These are phyloP conservation scores for Syngnathus acus DNA, from an alignment of 2,797 vertebrate species.

Conservation along the genomic window DNA sequence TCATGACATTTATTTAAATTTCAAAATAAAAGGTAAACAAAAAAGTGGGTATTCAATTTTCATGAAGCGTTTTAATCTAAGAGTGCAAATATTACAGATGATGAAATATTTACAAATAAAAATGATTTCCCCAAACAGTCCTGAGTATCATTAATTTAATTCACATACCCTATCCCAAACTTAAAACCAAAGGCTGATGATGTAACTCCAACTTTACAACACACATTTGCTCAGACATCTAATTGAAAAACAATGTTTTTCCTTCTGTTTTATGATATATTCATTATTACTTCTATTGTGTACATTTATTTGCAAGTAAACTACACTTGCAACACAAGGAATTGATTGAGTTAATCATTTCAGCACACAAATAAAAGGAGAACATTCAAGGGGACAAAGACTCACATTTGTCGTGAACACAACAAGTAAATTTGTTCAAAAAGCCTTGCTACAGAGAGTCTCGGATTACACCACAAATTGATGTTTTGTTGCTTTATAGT, in stretches of 20 bases:
- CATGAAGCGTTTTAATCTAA: background rate
- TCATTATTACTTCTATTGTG: background rate
- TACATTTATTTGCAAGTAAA: background rate
- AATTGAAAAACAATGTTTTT: background rate
- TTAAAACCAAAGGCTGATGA: conserved; percentile 32
- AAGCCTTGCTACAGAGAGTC: conserved; percentile 42
- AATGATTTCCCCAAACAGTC: background rate
- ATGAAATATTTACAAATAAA: conserved; percentile 12
- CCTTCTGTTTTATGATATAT: background rate
- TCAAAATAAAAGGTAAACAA: background rate
- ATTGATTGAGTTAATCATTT: background rate
- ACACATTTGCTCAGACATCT: background rate
- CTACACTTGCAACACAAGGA: background rate
- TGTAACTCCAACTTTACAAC: conserved; percentile 20
- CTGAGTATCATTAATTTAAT: conserved; percentile 18
- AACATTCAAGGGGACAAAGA: conserved; percentile 9
- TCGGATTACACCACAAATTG: conserved; percentile 65
- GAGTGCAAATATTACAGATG: background rate
- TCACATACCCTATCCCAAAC: conserved; percentile 25
- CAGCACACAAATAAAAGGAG: conserved; percentile 10
- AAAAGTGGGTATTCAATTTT: background rate
- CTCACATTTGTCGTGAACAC: conserved; percentile 52
- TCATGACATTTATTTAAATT: conserved; percentile 4
- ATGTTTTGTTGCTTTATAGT: conserved; percentile 56
- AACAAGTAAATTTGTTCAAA: conserved; percentile 60